Conservation (phyloP, 2,888 invertebrate species). For the Chloroclysta siterata region DNA sequence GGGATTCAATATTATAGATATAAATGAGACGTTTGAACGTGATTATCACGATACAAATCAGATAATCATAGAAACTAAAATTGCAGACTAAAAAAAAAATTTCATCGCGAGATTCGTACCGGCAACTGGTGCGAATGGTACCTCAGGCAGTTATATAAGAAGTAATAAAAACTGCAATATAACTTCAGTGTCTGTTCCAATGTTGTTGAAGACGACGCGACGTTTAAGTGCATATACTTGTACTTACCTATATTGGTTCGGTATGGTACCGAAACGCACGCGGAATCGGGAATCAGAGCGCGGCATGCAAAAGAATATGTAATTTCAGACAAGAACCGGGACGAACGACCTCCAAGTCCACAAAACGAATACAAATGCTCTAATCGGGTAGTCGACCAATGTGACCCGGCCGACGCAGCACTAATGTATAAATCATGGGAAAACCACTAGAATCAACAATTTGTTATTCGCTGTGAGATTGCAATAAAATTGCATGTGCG, state of each 20-base stretch:
- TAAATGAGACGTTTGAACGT: too few relatives aligned
- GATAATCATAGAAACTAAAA: too few relatives aligned
- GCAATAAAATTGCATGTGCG: constrained; percentile 47
- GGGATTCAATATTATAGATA: too few relatives aligned
- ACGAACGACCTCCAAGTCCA: constrained; percentile 79
- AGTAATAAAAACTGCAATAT: too few relatives aligned
- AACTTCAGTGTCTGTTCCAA: neutral
- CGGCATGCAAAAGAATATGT: constrained; percentile 71
- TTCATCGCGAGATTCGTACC: too few relatives aligned
- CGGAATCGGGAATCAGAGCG: constrained; percentile 65
- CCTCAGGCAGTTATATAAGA: too few relatives aligned
- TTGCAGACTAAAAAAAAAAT: too few relatives aligned
- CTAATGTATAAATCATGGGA: constrained; percentile 59
- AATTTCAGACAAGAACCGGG: constrained; percentile 75
- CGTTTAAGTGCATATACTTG: too few relatives aligned
- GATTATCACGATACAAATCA: too few relatives aligned
- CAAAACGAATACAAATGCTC: constrained; percentile 77
- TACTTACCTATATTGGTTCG: neutral
- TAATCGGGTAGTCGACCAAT: constrained; percentile 59
- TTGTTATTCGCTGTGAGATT: constrained; percentile 52
- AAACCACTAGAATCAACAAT: constrained; percentile 50
- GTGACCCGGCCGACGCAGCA: constrained; percentile 53
- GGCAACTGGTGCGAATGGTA: too few relatives aligned
- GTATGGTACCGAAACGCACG: constrained; percentile 68
- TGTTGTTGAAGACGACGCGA: neutral